Evolutionary conservation across 1,140 invertebrate species (phyloP).

Genomic region (Liolophura sinensis): DNA sequence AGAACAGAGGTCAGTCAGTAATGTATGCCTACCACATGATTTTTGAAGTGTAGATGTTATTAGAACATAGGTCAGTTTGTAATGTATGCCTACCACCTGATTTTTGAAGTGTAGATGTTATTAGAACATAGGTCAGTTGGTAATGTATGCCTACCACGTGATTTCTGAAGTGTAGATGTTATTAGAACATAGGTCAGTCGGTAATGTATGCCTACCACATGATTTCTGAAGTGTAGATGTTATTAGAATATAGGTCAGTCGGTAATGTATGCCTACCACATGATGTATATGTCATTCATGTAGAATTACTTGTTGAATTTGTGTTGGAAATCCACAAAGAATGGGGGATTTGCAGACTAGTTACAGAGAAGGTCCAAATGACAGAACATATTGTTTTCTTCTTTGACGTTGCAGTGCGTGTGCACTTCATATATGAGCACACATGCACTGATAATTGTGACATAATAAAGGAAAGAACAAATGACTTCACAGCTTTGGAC

Average conservation of each 20-base stretch:
- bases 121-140: conserved; percentile 76
- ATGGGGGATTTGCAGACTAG: no score
- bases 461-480: no score
- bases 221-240: conserved; percentile 98
- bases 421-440: no score
- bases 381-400: no score
- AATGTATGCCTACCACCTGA: conserved; percentile 79
- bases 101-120: conserved; percentile 98
- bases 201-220: conserved; percentile 72
- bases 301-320: no score
- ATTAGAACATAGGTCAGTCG: conserved; percentile 76
- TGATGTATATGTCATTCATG: conserved; percentile 97
- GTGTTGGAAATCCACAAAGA: no score
- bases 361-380: no score
- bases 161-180: conserved; percentile 99
- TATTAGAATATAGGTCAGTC: conserved; percentile 81
- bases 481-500: no score
- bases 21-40: conserved; percentile 84
- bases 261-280: no score
- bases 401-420: no score
- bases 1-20: conserved; percentile 72
- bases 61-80: conserved; percentile 76
- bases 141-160: conserved; percentile 72
- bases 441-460: no score
- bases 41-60: conserved; percentile 96